A percentile compares a stretch with the other conserved stretches of the same genome.
phyloP scores from a whole-genome alignment of 2,888 invertebrate genomes.

The Calliphora vomitoria region DNA sequence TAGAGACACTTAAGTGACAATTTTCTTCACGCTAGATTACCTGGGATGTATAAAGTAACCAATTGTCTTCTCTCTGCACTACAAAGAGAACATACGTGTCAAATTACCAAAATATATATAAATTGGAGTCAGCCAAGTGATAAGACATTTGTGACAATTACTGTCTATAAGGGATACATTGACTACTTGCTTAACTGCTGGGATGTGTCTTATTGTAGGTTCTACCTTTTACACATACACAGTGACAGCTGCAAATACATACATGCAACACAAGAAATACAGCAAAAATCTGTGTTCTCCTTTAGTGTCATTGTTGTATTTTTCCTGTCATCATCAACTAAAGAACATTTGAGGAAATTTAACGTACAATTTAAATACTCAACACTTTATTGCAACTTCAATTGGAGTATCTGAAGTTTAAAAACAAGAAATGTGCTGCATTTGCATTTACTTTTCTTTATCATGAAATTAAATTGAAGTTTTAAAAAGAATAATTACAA shows the following conservation, averaged over 20 bases:
- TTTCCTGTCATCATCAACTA: slow-evolving; percentile 7
- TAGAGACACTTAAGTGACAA: no score
- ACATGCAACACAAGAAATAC: neutral
- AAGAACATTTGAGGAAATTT: slow-evolving; percentile 1
- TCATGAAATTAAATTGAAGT: slow-evolving; percentile 2
- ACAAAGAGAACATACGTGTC: no score
- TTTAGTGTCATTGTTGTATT: slow-evolving; percentile 14
- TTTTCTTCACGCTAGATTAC: no score
- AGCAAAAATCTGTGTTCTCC: neutral
- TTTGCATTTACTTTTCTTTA: neutral
- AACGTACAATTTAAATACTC: slow-evolving; percentile 30
- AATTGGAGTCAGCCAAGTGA: no score
- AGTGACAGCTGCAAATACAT: neutral
- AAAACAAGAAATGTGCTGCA: neutral
- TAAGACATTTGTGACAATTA: no score
- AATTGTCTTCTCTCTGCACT: no score
- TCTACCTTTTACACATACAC: slow-evolving; percentile 17
- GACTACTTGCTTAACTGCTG: no score
- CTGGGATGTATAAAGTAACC: no score
- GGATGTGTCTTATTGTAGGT: neutral
- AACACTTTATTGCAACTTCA: slow-evolving; percentile 4
- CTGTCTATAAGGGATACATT: no score
- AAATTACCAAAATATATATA: no score
- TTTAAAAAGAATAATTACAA: slow-evolving; percentile 7
- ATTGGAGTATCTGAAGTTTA: neutral